phyloP scores from a whole-genome alignment of 2,113 vertebrate genomes.

The Beaufortia kweichowensis region DNA sequence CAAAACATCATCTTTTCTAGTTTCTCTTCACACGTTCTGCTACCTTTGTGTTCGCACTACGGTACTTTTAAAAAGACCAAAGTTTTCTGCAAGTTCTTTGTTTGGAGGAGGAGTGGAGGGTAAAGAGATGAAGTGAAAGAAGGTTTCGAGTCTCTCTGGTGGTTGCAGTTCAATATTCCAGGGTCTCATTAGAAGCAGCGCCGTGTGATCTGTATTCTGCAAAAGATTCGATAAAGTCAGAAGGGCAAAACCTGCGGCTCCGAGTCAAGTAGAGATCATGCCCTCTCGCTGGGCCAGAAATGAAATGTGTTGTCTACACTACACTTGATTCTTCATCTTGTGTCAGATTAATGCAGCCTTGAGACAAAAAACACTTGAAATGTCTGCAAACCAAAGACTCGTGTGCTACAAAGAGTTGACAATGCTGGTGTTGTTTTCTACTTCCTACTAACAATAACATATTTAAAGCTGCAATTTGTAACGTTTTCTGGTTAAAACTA shows the following conservation, averaged over 20 bases:
- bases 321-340: not conserved
- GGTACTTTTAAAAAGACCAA: not conserved
- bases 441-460: too few relatives aligned
- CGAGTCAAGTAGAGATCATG: not conserved
- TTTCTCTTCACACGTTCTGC: constrained; percentile 5
- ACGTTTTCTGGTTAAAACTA: too few relatives aligned
- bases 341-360: not conserved
- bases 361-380: not conserved
- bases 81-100: constrained; percentile 7
- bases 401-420: too few relatives aligned
- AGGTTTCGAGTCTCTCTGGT: constrained; percentile 2
- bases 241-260: not conserved
- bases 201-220: not conserved
- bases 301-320: not conserved
- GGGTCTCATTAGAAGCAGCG: not conserved
- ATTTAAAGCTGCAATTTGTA: too few relatives aligned
- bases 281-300: not conserved
- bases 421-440: too few relatives aligned
- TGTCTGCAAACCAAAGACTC: not conserved
- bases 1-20: not conserved
- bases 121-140: not conserved
- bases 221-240: not conserved
- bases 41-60: not conserved
- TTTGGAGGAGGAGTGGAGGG: not conserved
- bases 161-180: constrained; percentile 13